These are phyloP conservation scores for Drosophila diplacantha DNA, from an alignment of 2,888 invertebrate genomes.

Conservation along the genomic window DNA sequence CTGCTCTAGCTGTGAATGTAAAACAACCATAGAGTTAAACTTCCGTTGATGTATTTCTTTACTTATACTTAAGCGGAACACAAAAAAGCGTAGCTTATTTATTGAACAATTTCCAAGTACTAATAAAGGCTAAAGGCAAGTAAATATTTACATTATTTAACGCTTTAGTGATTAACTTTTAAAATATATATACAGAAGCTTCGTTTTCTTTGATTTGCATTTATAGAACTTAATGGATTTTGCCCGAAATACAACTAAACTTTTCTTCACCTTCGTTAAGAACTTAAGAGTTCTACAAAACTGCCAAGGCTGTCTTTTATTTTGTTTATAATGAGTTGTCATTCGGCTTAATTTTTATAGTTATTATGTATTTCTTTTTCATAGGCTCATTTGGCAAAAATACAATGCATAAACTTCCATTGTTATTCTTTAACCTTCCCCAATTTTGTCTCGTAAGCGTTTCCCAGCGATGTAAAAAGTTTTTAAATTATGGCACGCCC, in stretches of 20 bases:
- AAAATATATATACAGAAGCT: neutral
- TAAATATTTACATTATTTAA: neutral
- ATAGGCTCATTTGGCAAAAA: slow-evolving; percentile 25
- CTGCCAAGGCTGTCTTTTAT: slow-evolving; percentile 9
- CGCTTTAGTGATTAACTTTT: neutral
- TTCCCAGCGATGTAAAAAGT: slow-evolving; percentile 15
- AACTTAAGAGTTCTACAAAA: slow-evolving; percentile 5
- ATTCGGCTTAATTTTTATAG: slow-evolving; percentile 7
- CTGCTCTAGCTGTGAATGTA: neutral
- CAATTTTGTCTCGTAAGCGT: slow-evolving; percentile 19
- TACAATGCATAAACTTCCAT: slow-evolving; percentile 2
- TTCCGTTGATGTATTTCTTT: neutral
- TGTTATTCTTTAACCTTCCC: slow-evolving; percentile 31
- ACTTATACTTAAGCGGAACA: neutral
- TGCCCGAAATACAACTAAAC: neutral
- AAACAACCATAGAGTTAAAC: neutral
- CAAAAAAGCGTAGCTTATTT: neutral
- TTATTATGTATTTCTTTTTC: slow-evolving; percentile 5
- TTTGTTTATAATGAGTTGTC: slow-evolving; percentile 2
- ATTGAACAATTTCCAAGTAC: neutral
- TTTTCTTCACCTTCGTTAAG: neutral
- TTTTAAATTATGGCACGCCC: slow-evolving; percentile 43
- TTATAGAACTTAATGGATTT: neutral
- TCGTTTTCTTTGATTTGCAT: neutral
- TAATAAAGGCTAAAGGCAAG: no score